Base-by-base conservation (phyloP, 2,113 vertebrate species). In the Panthera leo region DNA sequence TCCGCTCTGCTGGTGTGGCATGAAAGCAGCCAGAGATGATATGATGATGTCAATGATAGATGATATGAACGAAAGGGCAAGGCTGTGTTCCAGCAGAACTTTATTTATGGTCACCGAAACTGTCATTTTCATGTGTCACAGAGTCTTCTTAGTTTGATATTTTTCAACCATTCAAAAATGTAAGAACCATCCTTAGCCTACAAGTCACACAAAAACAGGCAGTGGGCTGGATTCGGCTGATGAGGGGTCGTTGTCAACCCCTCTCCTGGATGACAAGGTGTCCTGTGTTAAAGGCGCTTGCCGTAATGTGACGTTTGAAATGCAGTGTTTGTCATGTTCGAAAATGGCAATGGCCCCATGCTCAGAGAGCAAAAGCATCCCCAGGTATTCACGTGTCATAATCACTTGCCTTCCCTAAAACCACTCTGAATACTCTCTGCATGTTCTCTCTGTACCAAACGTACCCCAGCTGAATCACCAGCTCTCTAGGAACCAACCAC, bases 121-220 rank as follows among this genome's bases (percentile, higher is more conserved):
- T 10, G 67, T 67, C 55, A 87, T 67, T 67, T 89, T 86, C 48
- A 53, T 42, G 21, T 70, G 34, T 85, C 45, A 82, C 25, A 55
- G 67, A 79, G 91, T 80, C 65, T 83, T 36, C 23, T 42, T 36
- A 51, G 86, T 89, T 68, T n/a, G 34, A 51, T 67, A 65, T 95
- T 89, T 96, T 91, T 73, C n/a, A 95, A 83, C 34, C 19, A 58
- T 87, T 91, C 15, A 79, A 92, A 97, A 96, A 67, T 86, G n/a
- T 61, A 87, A 87, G 92, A 95, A 21, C 1, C 3, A 27, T 70
- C n/a, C 65, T 85, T 39, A 71, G 14, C 82, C 51, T 31, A 78
- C 5, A 31, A 78, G 21, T 12, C 75, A 94, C 42, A 70, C 18
- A 70, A 67, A 95, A 91, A 68, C 5, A 75, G 27, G 42, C 1